phyloP scores from a whole-genome alignment of 2,888 invertebrate genomes.

The Epinotia demarniana region DNA sequence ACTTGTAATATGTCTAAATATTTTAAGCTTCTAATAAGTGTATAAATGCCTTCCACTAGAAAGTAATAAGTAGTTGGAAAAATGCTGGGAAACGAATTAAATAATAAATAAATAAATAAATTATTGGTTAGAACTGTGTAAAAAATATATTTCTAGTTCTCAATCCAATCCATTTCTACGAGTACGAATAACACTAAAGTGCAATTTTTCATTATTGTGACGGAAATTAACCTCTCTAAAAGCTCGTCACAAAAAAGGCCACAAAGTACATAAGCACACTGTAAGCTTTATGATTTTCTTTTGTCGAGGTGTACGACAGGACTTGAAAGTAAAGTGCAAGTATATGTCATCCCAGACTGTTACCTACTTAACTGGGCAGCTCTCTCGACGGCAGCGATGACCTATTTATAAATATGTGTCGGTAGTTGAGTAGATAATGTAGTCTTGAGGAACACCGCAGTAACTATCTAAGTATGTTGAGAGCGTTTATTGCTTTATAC shows the following conservation, averaged over 20 bases:
- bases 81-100: too few species aligned
- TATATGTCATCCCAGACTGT: slow-evolving; percentile 4
- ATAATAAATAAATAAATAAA: too few species aligned
- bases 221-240: background rate
- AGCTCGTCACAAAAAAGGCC: background rate
- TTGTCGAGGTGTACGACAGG: slow-evolving; percentile 3
- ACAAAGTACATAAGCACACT: background rate
- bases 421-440: too few species aligned
- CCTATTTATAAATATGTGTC: background rate
- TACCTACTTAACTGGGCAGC: background rate
- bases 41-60: too few species aligned
- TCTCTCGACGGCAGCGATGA: background rate
- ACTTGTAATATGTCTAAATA: too few species aligned
- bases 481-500: too few species aligned
- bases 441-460: too few species aligned
- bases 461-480: too few species aligned
- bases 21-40: too few species aligned
- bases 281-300: background rate
- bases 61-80: too few species aligned
- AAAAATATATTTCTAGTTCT: background rate
- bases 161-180: background rate
- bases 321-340: background rate
- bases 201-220: background rate
- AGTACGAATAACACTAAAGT: background rate
- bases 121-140: too few species aligned